Conservation (phyloP, 2,888 invertebrate species). For the Ophion ventricosus region DNA sequence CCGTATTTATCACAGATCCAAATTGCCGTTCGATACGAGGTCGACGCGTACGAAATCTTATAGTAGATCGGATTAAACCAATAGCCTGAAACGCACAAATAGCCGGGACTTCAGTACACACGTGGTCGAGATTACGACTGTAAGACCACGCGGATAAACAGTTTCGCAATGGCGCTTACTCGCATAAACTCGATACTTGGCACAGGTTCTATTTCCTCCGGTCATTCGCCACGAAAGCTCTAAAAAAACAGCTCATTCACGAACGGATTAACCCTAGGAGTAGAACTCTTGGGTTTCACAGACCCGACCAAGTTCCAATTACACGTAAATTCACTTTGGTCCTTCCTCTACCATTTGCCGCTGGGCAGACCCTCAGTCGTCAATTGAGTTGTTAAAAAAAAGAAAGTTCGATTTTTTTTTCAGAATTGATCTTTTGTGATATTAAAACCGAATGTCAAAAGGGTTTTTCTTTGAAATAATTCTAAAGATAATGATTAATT, state of each 20-base stretch:
- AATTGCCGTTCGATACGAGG: too few species aligned
- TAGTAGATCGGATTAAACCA: neutral
- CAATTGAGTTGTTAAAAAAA: too few species aligned
- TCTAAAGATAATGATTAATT: too few species aligned
- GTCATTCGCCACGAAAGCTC: neutral
- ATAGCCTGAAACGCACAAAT: neutral
- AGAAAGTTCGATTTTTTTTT: too few species aligned
- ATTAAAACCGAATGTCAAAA: too few species aligned
- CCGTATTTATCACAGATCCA: too few species aligned
- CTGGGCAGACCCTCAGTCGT: too few species aligned
- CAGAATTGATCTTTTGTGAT: too few species aligned
- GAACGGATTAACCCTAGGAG: neutral
- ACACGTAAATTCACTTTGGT: too few species aligned
- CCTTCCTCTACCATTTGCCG: too few species aligned
- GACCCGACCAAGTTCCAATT: neutral
- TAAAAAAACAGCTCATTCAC: neutral
- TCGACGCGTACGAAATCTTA: neutral
- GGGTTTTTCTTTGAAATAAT: too few species aligned
- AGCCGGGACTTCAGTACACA: neutral
- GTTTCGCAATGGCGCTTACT: slow-evolving; percentile 5
- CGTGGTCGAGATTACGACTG: neutral
- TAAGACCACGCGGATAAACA: neutral
- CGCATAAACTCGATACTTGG: neutral
- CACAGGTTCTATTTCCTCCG: neutral
- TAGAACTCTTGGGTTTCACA: too few species aligned